These are phyloP conservation scores for Nothobranchius kuhntae DNA, from an alignment of 2,113 vertebrate genomes.

Conservation along the genomic window DNA sequence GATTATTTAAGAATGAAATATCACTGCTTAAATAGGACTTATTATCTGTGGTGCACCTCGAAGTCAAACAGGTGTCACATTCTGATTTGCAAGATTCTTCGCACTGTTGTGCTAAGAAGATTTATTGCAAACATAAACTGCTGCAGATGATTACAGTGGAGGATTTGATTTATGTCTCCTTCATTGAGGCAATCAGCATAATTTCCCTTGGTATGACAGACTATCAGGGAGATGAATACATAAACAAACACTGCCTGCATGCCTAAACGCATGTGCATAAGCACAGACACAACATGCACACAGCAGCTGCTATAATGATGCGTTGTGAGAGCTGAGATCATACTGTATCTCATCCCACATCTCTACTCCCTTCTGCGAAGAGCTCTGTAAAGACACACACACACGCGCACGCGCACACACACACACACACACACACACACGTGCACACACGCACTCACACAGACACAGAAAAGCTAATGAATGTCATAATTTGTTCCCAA, in stretches of 20 bases:
- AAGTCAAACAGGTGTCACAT: constrained; percentile 58
- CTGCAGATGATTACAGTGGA: constrained; percentile 64
- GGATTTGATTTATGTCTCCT: constrained; percentile 69
- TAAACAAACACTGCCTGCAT: constrained; percentile 1
- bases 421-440: background rate
- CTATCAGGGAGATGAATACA: constrained; percentile 20
- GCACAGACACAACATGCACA: constrained; percentile 24
- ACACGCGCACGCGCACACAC: background rate
- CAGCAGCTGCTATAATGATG: constrained; percentile 22
- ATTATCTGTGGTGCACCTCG: constrained; percentile 38
- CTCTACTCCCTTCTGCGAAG: constrained; percentile 25
- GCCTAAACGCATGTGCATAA: constrained; percentile 8
- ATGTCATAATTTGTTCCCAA: constrained; percentile 8
- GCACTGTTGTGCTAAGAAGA: constrained; percentile 57
- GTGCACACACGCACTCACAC: background rate
- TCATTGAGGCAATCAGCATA: constrained; percentile 71
- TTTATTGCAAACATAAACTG: constrained; percentile 64
- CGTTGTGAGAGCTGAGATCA: constrained; percentile 29
- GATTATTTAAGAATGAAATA: constrained; percentile 66
- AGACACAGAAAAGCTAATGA: constrained; percentile 1
- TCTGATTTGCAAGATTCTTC: constrained; percentile 59
- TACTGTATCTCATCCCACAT: constrained; percentile 20
- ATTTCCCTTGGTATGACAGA: constrained; percentile 64
- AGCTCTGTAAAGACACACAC: constrained; percentile 42
- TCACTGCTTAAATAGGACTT: constrained; percentile 29